These are phyloP conservation scores for Alligator mississippiensis DNA, from an alignment of 2,113 vertebrate species.

Conservation along the genomic window DNA sequence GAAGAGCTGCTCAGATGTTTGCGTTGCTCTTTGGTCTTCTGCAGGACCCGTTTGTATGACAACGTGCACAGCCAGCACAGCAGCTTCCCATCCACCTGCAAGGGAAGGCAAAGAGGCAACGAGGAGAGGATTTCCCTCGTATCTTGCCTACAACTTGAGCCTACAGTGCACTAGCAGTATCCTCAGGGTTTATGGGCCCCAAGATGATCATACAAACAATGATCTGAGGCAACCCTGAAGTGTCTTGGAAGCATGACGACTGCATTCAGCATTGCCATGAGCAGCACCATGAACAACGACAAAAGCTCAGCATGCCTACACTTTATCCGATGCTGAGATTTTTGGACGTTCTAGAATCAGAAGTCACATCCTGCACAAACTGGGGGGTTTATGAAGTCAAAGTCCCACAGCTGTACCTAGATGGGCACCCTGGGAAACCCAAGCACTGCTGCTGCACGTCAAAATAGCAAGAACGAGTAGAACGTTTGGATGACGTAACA, in stretches of 20 bases:
- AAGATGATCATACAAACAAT: not conserved
- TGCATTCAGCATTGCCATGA: not conserved
- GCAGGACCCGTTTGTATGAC: constrained; percentile 82
- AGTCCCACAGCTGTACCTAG: rapidly evolving
- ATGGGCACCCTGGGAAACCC: not conserved
- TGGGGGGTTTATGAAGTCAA: not conserved
- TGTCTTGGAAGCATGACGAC: not conserved
- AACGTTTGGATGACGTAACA: not conserved
- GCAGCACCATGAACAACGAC: not conserved
- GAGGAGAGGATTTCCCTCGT: not conserved
- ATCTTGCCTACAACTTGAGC: not conserved
- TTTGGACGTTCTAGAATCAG: not conserved
- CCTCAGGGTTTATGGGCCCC: not conserved
- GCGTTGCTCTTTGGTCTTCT: constrained; percentile 86
- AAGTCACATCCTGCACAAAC: not conserved
- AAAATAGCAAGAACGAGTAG: not conserved
- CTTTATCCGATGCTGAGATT: not conserved
- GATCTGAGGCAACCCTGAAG: not conserved
- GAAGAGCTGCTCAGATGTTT: constrained; percentile 81
- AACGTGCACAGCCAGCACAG: constrained; percentile 83
- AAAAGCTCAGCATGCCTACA: not conserved
- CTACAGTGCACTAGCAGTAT: not conserved
- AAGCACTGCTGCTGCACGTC: not conserved
- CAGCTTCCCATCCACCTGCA: constrained; percentile 84
- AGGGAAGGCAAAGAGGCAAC: not conserved